Evolutionary conservation across 2,797 vertebrate genomes (phyloP).

Genomic region (Gymnocypris eckloni): DNA sequence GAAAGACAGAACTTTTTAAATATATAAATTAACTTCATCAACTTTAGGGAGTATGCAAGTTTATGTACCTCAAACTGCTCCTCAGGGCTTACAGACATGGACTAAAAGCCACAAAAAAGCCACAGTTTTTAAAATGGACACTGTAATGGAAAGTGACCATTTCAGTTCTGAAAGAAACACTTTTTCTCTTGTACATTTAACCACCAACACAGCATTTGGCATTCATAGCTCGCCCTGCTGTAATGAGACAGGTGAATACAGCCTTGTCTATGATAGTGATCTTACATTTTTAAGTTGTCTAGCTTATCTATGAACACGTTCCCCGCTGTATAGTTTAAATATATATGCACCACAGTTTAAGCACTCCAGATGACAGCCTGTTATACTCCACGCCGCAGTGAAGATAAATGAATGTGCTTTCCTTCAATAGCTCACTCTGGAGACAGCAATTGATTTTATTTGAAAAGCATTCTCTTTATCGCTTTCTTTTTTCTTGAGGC

Average conservation of each 20-base stretch:
- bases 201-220: neutral
- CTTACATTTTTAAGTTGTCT: constrained; percentile 9
- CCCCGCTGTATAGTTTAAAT: constrained; percentile 11
- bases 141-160: constrained; percentile 15
- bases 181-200: constrained; percentile 6
- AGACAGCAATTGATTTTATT: constrained; percentile 43
- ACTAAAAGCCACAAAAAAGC: neutral
- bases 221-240: neutral
- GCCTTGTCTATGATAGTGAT: constrained; percentile 23
- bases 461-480: constrained; percentile 29
- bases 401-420: constrained; percentile 28
- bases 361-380: constrained; percentile 32
- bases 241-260: constrained; percentile 6
- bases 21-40: neutral
- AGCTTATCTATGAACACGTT: constrained; percentile 8
- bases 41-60: neutral
- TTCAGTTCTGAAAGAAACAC: neutral
- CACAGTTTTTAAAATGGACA: neutral
- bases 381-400: neutral
- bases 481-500: constrained; percentile 16
- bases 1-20: neutral
- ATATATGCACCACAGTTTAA: constrained; percentile 30
- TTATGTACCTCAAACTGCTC: neutral
- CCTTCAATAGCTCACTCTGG: constrained; percentile 1
- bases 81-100: neutral